Evolutionary conservation across 2,113 vertebrate species (phyloP).

Genomic region (Lycocorax pyrrhopterus): DNA sequence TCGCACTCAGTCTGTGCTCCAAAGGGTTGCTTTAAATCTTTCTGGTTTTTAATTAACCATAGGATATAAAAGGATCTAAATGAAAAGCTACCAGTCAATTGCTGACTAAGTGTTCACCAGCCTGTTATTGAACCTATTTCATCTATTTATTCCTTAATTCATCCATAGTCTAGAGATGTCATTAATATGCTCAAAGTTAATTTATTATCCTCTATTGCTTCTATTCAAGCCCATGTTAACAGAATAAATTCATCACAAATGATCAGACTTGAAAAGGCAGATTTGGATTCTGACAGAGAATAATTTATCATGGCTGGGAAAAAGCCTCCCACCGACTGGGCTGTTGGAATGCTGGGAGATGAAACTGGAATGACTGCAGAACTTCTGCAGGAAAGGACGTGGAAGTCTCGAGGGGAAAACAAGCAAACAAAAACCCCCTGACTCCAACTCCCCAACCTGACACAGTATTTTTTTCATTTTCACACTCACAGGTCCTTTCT

Average conservation of each 20-base stretch:
- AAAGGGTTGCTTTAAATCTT: background rate
- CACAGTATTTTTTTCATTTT: background rate
- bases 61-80: background rate
- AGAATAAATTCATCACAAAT: constrained; percentile 70
- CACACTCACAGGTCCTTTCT: background rate
- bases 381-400: constrained; percentile 5
- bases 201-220: constrained; percentile 61
- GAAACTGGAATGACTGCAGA: constrained; percentile 16
- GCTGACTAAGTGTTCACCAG: constrained; percentile 41
- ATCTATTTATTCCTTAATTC: constrained; percentile 54
- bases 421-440: background rate
- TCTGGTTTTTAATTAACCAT: background rate
- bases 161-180: constrained; percentile 44
- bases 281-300: constrained; percentile 70
- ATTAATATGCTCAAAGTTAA: constrained; percentile 62
- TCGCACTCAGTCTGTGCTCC: background rate
- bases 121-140: constrained; percentile 32
- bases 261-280: constrained; percentile 64
- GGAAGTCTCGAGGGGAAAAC: background rate
- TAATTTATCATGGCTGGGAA: constrained; percentile 65
- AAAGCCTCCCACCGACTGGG: constrained; percentile 36
- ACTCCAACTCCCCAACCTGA: background rate
- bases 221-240: constrained; percentile 52
- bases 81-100: background rate
- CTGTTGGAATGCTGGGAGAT: constrained; percentile 32